Conservation (phyloP, 2,113 vertebrate genomes). For the Phoenicopterus ruber region DNA sequence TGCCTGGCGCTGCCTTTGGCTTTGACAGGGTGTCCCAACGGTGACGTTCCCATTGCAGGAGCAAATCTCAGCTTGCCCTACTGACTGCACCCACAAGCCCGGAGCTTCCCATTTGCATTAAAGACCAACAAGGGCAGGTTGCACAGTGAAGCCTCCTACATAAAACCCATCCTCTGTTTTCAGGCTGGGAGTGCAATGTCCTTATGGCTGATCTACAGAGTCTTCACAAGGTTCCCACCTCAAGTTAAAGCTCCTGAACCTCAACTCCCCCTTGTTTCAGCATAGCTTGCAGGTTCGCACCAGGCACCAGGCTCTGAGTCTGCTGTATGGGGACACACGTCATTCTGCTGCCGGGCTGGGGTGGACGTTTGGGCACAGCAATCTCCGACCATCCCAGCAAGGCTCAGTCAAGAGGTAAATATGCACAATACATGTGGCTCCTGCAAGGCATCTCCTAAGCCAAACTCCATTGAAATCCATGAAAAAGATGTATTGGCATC, state of each 20-base stretch:
- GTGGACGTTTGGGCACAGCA: neutral
- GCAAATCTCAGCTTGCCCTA: neutral
- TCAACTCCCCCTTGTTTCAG: neutral
- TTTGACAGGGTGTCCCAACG: neutral
- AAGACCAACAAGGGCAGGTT: neutral
- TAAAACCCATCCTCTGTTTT: neutral
- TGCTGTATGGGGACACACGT: neutral
- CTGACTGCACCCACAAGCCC: neutral
- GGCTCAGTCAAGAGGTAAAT: neutral
- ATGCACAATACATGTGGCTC: neutral
- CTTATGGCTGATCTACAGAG: neutral
- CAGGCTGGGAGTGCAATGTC: neutral
- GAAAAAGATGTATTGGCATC: neutral
- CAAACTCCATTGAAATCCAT: neutral
- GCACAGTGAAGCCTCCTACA: neutral
- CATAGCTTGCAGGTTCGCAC: neutral
- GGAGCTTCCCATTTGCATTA: accelerated
- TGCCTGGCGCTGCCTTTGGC: neutral
- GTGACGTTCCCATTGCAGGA: neutral
- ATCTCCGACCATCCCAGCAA: neutral
- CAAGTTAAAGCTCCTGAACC: neutral
- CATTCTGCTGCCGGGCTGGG: neutral
- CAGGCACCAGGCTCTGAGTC: neutral
- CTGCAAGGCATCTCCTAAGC: neutral
- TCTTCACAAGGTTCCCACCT: neutral